A percentile compares a stretch with the other conserved stretches of the same genome.
phyloP scores from a whole-genome alignment of 2,113 vertebrate species.

The Gopherus evgoodei region DNA sequence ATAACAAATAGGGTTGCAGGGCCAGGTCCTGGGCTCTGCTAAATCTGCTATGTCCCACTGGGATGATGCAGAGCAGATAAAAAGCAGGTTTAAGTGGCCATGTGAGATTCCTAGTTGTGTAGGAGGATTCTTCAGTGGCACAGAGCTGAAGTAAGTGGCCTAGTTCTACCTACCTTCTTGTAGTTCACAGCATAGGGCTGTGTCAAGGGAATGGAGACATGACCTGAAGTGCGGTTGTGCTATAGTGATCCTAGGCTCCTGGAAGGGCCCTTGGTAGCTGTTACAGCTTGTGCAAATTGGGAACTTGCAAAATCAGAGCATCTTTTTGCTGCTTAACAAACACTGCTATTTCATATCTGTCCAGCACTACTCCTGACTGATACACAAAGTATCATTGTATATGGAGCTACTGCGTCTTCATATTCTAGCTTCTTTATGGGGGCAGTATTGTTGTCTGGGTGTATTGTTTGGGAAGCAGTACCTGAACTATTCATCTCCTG shows the following conservation, averaged over 20 bases:
- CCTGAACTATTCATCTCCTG: neutral
- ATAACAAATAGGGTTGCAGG: neutral
- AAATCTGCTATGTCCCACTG: neutral
- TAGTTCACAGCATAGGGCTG: neutral
- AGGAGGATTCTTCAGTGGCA: neutral
- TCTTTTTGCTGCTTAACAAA: neutral
- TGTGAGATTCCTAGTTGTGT: neutral
- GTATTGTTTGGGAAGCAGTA: neutral
- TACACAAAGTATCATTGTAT: accelerated
- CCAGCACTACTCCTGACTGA: neutral
- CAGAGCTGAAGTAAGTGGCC: neutral
- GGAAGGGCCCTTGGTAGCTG: neutral
- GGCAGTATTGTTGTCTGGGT: neutral
- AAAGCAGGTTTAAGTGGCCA: neutral
- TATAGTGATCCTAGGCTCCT: neutral
- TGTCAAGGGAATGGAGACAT: neutral
- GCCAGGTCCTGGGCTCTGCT: neutral
- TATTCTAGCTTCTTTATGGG: neutral
- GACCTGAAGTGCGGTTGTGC: neutral
- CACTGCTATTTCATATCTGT: accelerated
- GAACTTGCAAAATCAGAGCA: neutral
- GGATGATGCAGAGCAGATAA: accelerated
- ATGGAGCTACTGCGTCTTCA: accelerated
- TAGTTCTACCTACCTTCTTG: neutral
- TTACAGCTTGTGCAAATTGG: neutral